Percentiles rank a stretch among this genome's conserved stretches.
Evolutionary conservation across 2,888 invertebrate species (phyloP).

Genomic region (Microdon myrmicae): DNA sequence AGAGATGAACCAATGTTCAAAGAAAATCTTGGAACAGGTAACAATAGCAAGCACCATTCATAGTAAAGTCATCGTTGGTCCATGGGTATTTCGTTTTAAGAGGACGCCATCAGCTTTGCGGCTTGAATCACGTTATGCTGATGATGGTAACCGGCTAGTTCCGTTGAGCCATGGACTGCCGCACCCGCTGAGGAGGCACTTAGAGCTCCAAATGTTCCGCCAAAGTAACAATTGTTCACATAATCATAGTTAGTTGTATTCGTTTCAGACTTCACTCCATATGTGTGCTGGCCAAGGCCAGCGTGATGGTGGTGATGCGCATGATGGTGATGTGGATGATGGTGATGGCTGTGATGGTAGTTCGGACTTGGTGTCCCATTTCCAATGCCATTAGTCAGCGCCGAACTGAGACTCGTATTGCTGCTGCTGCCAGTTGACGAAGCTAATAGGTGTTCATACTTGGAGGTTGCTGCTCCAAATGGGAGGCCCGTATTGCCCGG

Average conservation of each 20-base stretch:
- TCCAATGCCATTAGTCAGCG: slow-evolving; percentile 50
- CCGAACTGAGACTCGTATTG: slow-evolving; percentile 45
- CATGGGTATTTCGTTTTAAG: slow-evolving; percentile 70
- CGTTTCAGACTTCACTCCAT: slow-evolving; percentile 64
- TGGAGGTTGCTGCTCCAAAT: slow-evolving; percentile 56
- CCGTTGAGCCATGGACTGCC: slow-evolving; percentile 66
- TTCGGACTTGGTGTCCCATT: slow-evolving; percentile 62
- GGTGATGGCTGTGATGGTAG: slow-evolving; percentile 60
- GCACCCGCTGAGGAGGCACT: slow-evolving; percentile 58
- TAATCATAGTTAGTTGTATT: slow-evolving; percentile 66
- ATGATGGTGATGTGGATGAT: slow-evolving; percentile 57
- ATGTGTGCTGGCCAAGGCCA: slow-evolving; percentile 56
- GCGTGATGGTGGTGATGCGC: slow-evolving; percentile 59
- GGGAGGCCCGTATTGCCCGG: slow-evolving; percentile 55
- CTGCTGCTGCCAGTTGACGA: slow-evolving; percentile 51
- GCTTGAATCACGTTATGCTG: slow-evolving; percentile 87
- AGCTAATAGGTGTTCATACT: slow-evolving; percentile 59
- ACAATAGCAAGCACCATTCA: too few species aligned
- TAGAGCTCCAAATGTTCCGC: slow-evolving; percentile 64
- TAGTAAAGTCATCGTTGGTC: too few species aligned
- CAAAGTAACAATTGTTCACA: slow-evolving; percentile 67
- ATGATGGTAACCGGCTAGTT: slow-evolving; percentile 81
- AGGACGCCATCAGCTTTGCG: slow-evolving; percentile 85
- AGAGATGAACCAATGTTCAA: too few species aligned
- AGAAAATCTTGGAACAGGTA: too few species aligned